Evolutionary conservation across 2,888 invertebrate genomes (phyloP), one percentile per base, ranked within the genome.

Genomic region (Fissipunctia ypsillon): DNA sequence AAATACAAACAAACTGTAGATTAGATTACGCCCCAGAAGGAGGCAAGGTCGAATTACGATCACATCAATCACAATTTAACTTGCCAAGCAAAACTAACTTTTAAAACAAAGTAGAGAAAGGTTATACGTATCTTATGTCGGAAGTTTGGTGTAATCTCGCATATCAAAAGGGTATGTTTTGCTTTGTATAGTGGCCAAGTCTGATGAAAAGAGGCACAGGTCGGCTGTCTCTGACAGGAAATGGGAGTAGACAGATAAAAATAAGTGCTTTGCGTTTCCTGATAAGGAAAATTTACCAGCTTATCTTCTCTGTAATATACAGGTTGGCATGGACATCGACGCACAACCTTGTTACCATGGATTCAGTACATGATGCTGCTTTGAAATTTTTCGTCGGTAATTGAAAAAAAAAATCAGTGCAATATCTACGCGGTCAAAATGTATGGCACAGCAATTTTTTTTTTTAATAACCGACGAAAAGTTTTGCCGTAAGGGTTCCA

Each of bases 151-250:
- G 28, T 69, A 84, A 77, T 71, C 71, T 60, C 70, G 60, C 3
- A 50, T 69, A 68, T 80, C 64, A 68, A 80, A 84, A 84, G 65
- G 67, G 45, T 52, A 64, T 5, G 25, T 71, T 71, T 73, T 73
- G 50, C 68, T 84, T 81, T 84, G 66, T 70, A 74, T 28, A 65
- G 59, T 52, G 56, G 45, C 10, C 19, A 64, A 73, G 71, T 84
- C 69, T 73, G 50, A 70, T 68, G 65, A 35, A 71, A 73, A 65
- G 61, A 68, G 60, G 61, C n/a, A 41, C 56, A 64, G 67, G 54
- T 45, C 7, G 6, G 6, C 25, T 65, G 61, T 72, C 25, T 25
- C 22, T 45, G 45, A 41, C 48, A 73, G 64, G 14, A 43, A n/a
- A 76, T 16, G 16, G 10, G n/a, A 1, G 10, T 25, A 60, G 19